A percentile compares a stretch with the other conserved stretches of the same genome.
Conservation (phyloP, 2,113 vertebrate genomes). For the Chinchilla lanigera region DNA sequence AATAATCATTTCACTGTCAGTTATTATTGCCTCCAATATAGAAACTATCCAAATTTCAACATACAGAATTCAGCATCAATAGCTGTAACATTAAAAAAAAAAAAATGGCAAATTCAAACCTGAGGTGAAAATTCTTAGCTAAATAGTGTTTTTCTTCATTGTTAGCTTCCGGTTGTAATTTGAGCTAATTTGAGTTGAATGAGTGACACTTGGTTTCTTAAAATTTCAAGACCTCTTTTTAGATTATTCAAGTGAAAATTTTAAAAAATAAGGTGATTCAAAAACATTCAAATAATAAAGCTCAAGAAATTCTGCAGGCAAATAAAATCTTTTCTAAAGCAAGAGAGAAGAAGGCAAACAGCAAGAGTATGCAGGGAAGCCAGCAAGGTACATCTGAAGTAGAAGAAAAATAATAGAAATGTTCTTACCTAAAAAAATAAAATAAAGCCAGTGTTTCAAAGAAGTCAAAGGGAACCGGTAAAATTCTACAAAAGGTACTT, state of each 20-base stretch:
- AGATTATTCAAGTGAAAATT: not conserved
- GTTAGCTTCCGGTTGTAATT: slow-evolving; percentile 58
- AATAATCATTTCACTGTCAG: not conserved
- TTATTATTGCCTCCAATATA: slow-evolving; percentile 59
- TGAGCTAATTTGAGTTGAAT: slow-evolving; percentile 73
- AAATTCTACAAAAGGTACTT: not conserved
- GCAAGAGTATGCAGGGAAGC: not conserved
- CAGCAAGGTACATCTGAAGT: not conserved
- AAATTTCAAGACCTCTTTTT: slow-evolving; percentile 27
- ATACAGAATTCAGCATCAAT: slow-evolving; percentile 72
- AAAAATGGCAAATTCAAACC: slow-evolving; percentile 73
- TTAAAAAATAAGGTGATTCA: not conserved
- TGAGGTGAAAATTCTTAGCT: slow-evolving; percentile 61
- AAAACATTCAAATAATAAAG: not conserved
- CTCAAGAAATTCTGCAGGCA: not conserved
- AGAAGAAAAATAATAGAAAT: not conserved
- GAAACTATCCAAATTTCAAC: slow-evolving; percentile 67
- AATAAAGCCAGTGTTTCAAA: not conserved
- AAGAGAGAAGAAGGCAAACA: not conserved
- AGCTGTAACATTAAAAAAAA: slow-evolving; percentile 61
- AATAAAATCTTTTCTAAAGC: not conserved
- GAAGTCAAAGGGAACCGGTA: not conserved
- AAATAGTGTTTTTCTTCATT: slow-evolving; percentile 45
- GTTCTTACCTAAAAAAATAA: not conserved
- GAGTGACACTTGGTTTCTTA: slow-evolving; percentile 60